Conservation (phyloP, 2,113 vertebrate species). For the Xiphorhynchus elegans region DNA sequence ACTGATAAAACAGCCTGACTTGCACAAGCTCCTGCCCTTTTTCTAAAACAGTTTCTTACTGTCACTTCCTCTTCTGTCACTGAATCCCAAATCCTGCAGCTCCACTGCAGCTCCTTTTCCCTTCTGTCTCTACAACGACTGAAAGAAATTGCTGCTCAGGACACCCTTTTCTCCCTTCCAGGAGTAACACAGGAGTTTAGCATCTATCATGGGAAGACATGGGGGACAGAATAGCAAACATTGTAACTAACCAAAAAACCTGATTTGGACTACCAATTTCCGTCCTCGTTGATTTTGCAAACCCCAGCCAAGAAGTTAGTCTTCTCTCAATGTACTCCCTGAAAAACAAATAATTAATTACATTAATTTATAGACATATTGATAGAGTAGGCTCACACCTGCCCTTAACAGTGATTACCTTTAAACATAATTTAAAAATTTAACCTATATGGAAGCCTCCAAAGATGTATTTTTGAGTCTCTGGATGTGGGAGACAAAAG, state of each 20-base stretch:
- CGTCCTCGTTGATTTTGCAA: background rate
- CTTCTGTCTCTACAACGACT: background rate
- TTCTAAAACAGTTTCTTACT: background rate
- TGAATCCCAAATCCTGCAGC: accelerated
- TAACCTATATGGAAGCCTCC: background rate
- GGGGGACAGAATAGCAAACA: background rate
- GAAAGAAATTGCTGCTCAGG: background rate
- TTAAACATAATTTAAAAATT: background rate
- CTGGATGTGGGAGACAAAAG: background rate
- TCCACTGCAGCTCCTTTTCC: background rate
- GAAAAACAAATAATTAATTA: background rate
- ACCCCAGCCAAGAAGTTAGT: background rate
- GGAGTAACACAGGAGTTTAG: background rate
- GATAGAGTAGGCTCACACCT: background rate
- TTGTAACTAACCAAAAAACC: accelerated
- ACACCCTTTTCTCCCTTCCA: background rate
- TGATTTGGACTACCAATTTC: background rate
- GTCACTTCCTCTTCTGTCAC: background rate
- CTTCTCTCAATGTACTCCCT: background rate
- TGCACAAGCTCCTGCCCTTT: background rate
- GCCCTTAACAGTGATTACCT: background rate
- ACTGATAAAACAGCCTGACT: background rate
- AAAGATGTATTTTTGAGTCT: background rate
- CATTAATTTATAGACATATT: background rate
- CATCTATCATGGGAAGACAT: accelerated